A percentile compares a stretch with the other conserved stretches of the same genome.
These are phyloP conservation scores for Pseudorectes ferrugineus DNA, from an alignment of 2,113 vertebrate genomes.

Conservation along the genomic window DNA sequence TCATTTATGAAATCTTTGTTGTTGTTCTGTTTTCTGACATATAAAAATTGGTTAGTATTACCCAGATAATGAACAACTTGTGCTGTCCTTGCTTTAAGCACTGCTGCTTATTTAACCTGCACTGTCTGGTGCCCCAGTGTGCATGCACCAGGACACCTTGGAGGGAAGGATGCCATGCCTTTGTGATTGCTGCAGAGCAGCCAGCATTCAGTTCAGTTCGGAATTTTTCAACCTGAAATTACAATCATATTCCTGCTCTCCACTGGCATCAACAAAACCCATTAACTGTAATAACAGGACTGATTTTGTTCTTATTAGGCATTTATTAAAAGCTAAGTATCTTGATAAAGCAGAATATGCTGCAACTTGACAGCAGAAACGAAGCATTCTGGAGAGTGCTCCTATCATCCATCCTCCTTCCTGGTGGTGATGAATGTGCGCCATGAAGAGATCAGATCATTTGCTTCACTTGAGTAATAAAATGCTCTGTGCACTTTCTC, in stretches of 20 bases:
- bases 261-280: not conserved
- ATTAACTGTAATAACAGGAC: not conserved
- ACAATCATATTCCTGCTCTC: not conserved
- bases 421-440: not conserved
- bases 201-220: not conserved
- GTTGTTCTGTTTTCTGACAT: not conserved
- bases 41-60: not conserved
- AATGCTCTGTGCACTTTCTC: not conserved
- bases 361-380: not conserved
- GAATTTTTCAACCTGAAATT: not conserved
- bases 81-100: not conserved
- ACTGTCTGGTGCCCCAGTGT: not conserved
- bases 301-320: conserved; percentile 14
- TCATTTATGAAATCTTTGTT: not conserved
- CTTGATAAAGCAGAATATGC: not conserved
- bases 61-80: not conserved
- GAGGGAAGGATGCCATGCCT: not conserved
- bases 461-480: not conserved
- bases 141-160: not conserved
- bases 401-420: not conserved
- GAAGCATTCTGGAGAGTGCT: not conserved
- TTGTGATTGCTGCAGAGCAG: not conserved
- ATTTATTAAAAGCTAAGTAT: not conserved
- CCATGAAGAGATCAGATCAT: not conserved
- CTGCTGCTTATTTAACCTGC: not conserved